Evolutionary conservation across 1,140 invertebrate species (phyloP).

Genomic region (Drosophila azteca): DNA sequence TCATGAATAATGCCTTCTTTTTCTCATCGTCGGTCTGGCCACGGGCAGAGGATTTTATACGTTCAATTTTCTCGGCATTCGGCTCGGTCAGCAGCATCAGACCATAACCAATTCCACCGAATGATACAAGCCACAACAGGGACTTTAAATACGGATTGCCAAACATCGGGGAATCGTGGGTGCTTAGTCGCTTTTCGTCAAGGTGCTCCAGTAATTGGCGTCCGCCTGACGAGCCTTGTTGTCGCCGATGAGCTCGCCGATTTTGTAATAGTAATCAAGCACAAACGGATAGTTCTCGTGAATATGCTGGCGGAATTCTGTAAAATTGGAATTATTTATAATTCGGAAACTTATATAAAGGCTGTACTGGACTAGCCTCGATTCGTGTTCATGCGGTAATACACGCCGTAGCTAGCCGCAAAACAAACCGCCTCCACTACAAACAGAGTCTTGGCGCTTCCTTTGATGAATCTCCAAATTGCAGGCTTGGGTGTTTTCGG

Average conservation of each 20-base stretch:
- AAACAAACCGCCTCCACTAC: constrained; percentile 85
- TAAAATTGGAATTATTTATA: constrained; percentile 36
- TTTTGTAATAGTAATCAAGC: constrained; percentile 86
- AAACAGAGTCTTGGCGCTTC: constrained; percentile 84
- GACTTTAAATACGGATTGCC: constrained; percentile 84
- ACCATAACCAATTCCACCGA: constrained; percentile 85
- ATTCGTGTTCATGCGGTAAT: constrained; percentile 86
- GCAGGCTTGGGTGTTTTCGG: constrained; percentile 85
- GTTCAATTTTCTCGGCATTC: constrained; percentile 85
- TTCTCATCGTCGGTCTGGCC: constrained; percentile 46
- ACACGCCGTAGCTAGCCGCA: constrained; percentile 85
- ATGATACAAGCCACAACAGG: constrained; percentile 85
- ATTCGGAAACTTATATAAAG: constrained; percentile 60
- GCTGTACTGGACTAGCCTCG: constrained; percentile 84
- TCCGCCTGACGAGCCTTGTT: constrained; percentile 85
- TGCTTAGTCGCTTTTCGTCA: constrained; percentile 50
- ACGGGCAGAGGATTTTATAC: constrained; percentile 81
- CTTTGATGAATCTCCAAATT: constrained; percentile 84
- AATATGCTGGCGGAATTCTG: constrained; percentile 86
- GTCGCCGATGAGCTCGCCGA: constrained; percentile 86
- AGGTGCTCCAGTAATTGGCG: constrained; percentile 84
- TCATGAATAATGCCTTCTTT: constrained; percentile 68
- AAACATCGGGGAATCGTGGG: constrained; percentile 61
- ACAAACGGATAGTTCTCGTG: constrained; percentile 86
- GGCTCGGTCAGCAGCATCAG: constrained; percentile 85